Evolutionary conservation across 2,797 vertebrate species (phyloP), one percentile per base, ranked within the genome.

Genomic region (Vireo griseus): DNA sequence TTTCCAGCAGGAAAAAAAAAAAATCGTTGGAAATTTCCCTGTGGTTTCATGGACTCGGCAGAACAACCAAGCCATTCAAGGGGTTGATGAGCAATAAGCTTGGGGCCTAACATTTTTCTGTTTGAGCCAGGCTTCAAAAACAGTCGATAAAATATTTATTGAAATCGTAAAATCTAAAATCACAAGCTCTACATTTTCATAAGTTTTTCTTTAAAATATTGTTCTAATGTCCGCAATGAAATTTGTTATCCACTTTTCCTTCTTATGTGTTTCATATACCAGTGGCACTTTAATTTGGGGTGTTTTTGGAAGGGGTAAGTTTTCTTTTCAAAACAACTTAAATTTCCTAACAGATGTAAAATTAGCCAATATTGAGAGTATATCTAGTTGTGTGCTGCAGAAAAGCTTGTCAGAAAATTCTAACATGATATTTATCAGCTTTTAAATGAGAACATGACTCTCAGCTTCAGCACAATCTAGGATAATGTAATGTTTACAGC

Each of bases 261-360:
- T 85, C 62, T 68, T 62, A 58, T 17, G 18, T 50, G 31, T 85
- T 88, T 80, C 72, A 42, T 51, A 33, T 40, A 75, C 40, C 22
- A 62, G 11, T n/a, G 35, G 8, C 28, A 20, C 26, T 91, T 77
- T 35, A 80, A 39, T 86, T 68, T 2, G 5, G 65, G 57, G 18
- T 5, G 1, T n/a, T 74, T 86, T 88, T 55, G 40, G 28, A 61
- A 62, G 10, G 54, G 10, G 11, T 68, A 37, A 87, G 37, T 92
- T 95, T 93, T 93, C 62, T 90, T 95, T 93, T 72, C 65, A 78
- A 62, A 96, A 40, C 4, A 5, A 21, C 72, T 92, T 83, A 75
- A 85, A 74, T 68, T 57, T 88, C 78, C 72, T 72, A 96, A 89
- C 91, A 94, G 87, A 91, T 73, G 91, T 59, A 96, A 94, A 91